phyloP scores from a whole-genome alignment of 2,113 vertebrate genomes.

The Eulemur rufifrons region DNA sequence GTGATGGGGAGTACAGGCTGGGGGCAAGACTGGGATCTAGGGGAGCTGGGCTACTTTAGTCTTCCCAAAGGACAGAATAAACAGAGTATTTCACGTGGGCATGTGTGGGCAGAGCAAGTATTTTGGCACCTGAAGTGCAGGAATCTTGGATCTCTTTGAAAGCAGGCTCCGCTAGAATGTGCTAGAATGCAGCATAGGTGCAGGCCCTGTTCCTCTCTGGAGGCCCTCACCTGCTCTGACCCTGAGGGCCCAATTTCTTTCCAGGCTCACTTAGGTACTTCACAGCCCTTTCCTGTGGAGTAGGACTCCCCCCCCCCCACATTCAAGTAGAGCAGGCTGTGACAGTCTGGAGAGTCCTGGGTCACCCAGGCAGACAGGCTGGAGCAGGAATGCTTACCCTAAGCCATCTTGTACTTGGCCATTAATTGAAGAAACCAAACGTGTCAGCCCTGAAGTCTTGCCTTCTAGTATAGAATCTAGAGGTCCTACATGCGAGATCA shows the following conservation, averaged over 20 bases:
- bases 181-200: background rate
- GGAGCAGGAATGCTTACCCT: background rate
- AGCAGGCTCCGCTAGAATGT: background rate
- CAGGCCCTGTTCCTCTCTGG: background rate
- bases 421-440: background rate
- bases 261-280: background rate
- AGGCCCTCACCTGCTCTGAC: background rate
- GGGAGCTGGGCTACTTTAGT: background rate
- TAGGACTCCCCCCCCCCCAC: background rate
- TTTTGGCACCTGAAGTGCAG: background rate
- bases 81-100: constrained; percentile 18
- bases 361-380: background rate
- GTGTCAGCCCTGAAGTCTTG: background rate
- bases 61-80: constrained; percentile 57
- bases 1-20: background rate
- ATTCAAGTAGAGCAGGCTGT: background rate
- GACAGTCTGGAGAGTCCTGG: background rate
- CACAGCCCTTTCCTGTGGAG: background rate
- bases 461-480: background rate
- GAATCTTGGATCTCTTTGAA: background rate
- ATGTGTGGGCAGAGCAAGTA: background rate
- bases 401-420: background rate
- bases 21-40: background rate
- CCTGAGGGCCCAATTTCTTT: background rate
- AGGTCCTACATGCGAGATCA: too few species aligned